Evolutionary conservation across 2,888 invertebrate genomes (phyloP), one percentile per base, ranked within the genome.

Genomic region (Nasonia oneida): DNA sequence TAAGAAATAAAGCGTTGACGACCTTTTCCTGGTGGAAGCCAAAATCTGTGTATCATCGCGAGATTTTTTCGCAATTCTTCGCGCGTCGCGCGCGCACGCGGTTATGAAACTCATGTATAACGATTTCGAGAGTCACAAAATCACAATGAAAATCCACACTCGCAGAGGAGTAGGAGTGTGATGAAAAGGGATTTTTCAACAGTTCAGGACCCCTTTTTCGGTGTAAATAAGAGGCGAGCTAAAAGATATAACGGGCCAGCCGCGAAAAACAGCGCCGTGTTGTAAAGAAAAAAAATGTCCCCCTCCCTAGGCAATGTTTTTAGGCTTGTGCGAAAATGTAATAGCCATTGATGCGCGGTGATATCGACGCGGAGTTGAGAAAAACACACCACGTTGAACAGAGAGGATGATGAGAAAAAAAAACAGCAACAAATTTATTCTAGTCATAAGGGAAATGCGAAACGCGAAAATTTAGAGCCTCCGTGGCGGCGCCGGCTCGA

Each of bases 41-140:
- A 76, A 73, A 81, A 81, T 64, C 57, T 77, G 70, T 79, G 73
- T 76, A 61, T 80, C 81, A 85, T 88, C 87, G 89, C 88, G 88
- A 89, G 88, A 86, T 88, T 87, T 88, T 90, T 88, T 88, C 87
- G 87, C 88, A 87, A 87, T 88, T 88, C 88, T 89, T 88, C 87
- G 87, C 87, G 88, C 88, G 85, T 86, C 82, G 75, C 76, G 81
- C 84, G 86, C 86, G 81, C 82, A 86, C 61, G 76, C 81, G 86
- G 85, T 86, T 84, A 87, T 85, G 82, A 73, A 80, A 76, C 29
- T 76, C 1, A 61, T 73, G 14, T 73, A 80, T 78, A 73, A 84
- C 75, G 79, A 85, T 85, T 85, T 87, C 73, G 84, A 83, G 10
- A 53, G 14, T 57, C 4, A 39, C 78, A 85, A 81, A 71, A 70